phyloP scores from a whole-genome alignment of 2,797 vertebrate species.

The Garrulus glandarius region DNA sequence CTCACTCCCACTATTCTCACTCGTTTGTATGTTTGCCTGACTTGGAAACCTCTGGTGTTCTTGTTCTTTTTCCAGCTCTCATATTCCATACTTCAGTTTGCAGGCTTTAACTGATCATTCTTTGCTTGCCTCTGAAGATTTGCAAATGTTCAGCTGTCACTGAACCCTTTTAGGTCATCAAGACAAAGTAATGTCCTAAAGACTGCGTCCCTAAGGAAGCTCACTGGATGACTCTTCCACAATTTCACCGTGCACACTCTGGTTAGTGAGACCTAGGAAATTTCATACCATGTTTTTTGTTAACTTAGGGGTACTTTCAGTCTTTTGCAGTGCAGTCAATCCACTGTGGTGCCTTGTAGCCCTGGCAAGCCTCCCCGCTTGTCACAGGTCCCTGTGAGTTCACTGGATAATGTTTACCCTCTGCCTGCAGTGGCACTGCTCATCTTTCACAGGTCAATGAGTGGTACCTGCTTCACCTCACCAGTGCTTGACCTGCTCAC shows the following conservation, averaged over 20 bases:
- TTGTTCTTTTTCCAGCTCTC: neutral
- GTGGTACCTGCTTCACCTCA: neutral
- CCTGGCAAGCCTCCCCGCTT: neutral
- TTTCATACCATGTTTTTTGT: neutral
- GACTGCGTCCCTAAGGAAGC: neutral
- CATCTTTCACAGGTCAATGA: neutral
- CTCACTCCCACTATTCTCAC: neutral
- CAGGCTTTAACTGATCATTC: neutral
- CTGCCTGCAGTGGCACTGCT: neutral
- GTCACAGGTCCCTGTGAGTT: neutral
- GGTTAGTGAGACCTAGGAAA: neutral
- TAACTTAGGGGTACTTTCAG: neutral
- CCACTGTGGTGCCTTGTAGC: rapidly evolving
- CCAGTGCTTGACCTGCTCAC: neutral
- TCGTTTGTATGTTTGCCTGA: neutral
- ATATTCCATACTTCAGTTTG: neutral
- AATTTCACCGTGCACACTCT: neutral
- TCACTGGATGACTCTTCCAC: neutral
- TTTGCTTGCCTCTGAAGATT: neutral
- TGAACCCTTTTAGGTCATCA: neutral
- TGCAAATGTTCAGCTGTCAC: neutral
- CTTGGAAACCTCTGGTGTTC: neutral
- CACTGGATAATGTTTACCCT: neutral
- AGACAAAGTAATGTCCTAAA: neutral
- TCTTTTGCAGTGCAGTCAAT: neutral